Conservation (phyloP, 1,140 invertebrate genomes). For the Dolichoris vasculosae region DNA sequence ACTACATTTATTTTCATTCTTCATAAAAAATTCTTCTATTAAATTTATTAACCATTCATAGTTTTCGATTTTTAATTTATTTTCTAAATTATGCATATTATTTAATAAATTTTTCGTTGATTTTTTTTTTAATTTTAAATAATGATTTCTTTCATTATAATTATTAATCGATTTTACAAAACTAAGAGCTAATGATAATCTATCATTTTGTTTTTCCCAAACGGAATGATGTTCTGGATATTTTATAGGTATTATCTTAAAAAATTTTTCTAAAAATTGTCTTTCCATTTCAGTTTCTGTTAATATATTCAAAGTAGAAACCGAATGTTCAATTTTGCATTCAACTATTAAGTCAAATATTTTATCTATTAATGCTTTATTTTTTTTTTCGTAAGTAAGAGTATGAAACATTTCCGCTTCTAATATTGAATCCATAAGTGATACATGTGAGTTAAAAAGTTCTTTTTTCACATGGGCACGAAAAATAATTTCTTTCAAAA, state of each 20-base stretch:
- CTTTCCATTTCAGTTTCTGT: neutral
- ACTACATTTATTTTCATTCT: neutral
- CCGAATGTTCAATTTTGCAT: neutral
- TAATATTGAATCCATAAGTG: neutral
- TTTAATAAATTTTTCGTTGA: neutral
- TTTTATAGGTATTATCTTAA: neutral
- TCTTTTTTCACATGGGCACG: constrained; percentile 10
- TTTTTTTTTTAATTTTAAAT: neutral
- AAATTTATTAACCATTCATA: constrained; percentile 24
- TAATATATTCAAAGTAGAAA: neutral
- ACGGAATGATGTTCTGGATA: constrained; percentile 4
- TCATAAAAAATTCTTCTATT: neutral
- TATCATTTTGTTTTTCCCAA: neutral
- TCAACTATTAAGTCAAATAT: neutral
- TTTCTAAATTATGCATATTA: neutral
- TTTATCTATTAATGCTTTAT: neutral
- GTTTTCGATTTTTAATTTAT: neutral
- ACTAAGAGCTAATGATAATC: neutral
- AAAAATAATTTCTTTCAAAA: constrained; percentile 6
- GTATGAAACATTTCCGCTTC: neutral
- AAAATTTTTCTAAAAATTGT: neutral
- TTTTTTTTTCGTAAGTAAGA: neutral
- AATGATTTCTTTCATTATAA: constrained; percentile 6
- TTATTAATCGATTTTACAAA: constrained; percentile 9
- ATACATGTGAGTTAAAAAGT: neutral